A percentile compares a stretch with the other conserved stretches of the same genome.
Conservation (phyloP, 2,113 vertebrate species). For the Machaerirhynchus nigripectus region DNA sequence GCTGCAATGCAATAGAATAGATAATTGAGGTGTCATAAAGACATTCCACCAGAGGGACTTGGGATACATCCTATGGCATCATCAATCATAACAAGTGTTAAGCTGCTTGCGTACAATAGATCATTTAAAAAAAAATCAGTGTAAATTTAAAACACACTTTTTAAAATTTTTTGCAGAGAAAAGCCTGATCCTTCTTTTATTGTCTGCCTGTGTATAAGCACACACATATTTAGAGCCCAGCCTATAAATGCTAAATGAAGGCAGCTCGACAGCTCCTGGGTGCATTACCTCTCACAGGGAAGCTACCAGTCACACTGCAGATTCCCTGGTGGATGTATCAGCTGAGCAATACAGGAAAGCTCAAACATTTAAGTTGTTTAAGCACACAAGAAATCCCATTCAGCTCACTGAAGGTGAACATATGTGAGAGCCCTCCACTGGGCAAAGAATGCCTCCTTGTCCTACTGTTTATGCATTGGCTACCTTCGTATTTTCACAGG, state of each 20-base stretch:
- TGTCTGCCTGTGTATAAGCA: not conserved
- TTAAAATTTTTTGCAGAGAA: not conserved
- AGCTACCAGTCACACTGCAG: not conserved
- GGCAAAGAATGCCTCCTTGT: conserved; percentile 37
- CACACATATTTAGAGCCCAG: not conserved
- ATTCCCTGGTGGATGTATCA: not conserved
- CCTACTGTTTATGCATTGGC: not conserved
- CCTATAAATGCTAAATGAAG: not conserved
- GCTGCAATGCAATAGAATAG: not conserved
- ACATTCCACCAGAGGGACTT: not conserved
- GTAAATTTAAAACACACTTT: not conserved
- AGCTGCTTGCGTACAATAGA: not conserved
- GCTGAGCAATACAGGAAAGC: not conserved
- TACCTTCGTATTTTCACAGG: not conserved
- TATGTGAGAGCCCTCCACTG: not conserved
- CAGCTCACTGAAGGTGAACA: not conserved
- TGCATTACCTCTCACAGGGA: not conserved
- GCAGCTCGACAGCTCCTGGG: not conserved
- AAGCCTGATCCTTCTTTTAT: not conserved
- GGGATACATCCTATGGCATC: not conserved
- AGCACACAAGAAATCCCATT: conserved; percentile 17
- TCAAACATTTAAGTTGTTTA: not conserved
- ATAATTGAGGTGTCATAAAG: not conserved
- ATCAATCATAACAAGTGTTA: not conserved
- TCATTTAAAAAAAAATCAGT: not conserved